Base-by-base conservation (phyloP, 2,797 vertebrate genomes). In the Cyclopterus lumpus region DNA sequence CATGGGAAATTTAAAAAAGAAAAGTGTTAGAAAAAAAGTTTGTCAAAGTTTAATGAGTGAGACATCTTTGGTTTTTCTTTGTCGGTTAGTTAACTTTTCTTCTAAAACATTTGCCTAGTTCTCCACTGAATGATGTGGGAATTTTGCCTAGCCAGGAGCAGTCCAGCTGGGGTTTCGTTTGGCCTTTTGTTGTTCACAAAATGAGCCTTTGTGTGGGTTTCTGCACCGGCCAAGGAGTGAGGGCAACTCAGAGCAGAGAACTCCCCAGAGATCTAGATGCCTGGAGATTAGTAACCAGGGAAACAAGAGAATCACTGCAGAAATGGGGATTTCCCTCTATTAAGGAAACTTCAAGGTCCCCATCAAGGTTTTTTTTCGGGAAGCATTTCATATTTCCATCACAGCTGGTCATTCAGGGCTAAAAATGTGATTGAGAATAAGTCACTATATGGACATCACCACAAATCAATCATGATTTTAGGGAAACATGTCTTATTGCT, bases 241-340 rank as follows among this genome's bases (percentile, higher is more conserved):
- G 90, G 92, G 91, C 93, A 94, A 91, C 86, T 85, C 90, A 71
- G 90, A 92, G 92, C 85, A 90, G 83, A 86, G 83, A 92, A 83
- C 91, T 93, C 95, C 93, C 93, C 83, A 82, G 93, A 94, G 93
- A 92, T 93, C 92, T 92, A 92, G 93, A 93, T 94, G 92, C 92
- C 93, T 91, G 89, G 66, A 94, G 94, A 96, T 96, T 95, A 95
- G 95, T 95, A 91, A 93, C 95, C 94, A 91, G 86, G 94, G 95
- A 90, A 94, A 96, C 95, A 79, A 90, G 90, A 77, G 87, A 90
- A 82, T 81, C 90, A 75, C 90, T 91, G 80, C 82, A 91, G 77
- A 86, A 92, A 94, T 84, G 89, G 86, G 65, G 86, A 49, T 90
- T 86, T 88, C 78, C 65, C 65, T 71, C 80, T 62, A 54, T 88